Base-by-base conservation (phyloP, 2,797 vertebrate genomes). In the Hydrolagus colliei region DNA sequence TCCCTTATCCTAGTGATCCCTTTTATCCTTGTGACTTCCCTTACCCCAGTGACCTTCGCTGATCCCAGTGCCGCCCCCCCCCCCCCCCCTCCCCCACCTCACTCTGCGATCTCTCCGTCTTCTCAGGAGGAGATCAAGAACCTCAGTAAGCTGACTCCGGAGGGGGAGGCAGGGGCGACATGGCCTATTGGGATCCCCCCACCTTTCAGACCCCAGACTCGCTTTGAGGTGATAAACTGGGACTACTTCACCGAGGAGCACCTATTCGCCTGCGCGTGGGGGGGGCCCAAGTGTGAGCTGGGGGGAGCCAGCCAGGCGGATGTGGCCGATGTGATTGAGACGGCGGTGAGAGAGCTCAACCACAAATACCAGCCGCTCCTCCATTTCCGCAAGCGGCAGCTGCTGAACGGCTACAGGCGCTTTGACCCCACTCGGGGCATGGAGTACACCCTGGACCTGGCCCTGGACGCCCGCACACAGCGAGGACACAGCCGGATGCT, bases 231-330 rank as follows among this genome's bases (percentile, higher is more conserved):
- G 0, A 94, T 99, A 88, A 95, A 95, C 93, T 99, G 98, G 98
- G 97, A 99, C 87, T 98, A 98, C 92, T 99, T 99, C 89, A 99
- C 97, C 0, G 98, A 99, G 86, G 97, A 96, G 90, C 96, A 99
- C 41, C 94, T 96, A 27, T 99, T 97, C 93, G 95, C 96, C 2
- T 99, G 98, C 63, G 87, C 92, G 0, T 95, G 97, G 0, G 94
- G 96, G 80, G 93, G 96, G 3, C 97, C 98, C 2, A 99, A 99
- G 91, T 99, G 97, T 4, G 96, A 96, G 62, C 94, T 99, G 86
- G 93, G 92, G 6, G 98, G 97, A 1, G 96, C 95, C 0, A 96
- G 96, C 91, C 94, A 94, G 0, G 95, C 93, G 0, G 98, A 99
- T 0, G 92, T 99, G 0, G 91, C 35, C 0, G 95, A 97, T 0